phyloP scores from a whole-genome alignment of 92 coral and sea anemone species.

The Siderastrea radians region DNA sequence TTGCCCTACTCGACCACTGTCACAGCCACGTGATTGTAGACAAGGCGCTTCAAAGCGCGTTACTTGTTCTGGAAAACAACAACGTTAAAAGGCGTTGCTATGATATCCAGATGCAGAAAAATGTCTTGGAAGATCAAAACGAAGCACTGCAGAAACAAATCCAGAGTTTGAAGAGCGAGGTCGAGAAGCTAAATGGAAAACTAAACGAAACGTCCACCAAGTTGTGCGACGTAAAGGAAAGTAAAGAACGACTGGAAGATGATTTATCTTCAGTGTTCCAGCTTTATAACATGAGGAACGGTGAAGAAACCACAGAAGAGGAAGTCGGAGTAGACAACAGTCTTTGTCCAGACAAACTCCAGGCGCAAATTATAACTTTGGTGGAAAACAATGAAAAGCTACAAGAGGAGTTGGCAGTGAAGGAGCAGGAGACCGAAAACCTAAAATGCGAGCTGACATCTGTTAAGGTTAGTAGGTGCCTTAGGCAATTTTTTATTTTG shows the following conservation, averaged over 20 bases:
- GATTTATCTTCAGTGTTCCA: slow-evolving; percentile 88
- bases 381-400: slow-evolving; percentile 79
- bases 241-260: slow-evolving; percentile 77
- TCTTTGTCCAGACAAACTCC: slow-evolving; percentile 34
- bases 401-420: slow-evolving; percentile 57
- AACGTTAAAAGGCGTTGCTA: slow-evolving; percentile 36
- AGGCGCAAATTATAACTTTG: slow-evolving; percentile 68
- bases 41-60: slow-evolving; percentile 91
- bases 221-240: slow-evolving; percentile 73
- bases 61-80: slow-evolving; percentile 82
- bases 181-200: slow-evolving; percentile 69
- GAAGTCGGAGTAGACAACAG: neutral
- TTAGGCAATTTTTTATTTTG: neutral
- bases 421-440: slow-evolving; percentile 63
- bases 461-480: slow-evolving; percentile 71
- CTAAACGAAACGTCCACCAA: slow-evolving; percentile 72
- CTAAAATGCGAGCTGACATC: slow-evolving; percentile 64
- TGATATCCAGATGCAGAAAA: slow-evolving; percentile 65
- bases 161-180: slow-evolving; percentile 60
- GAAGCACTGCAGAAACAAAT: slow-evolving; percentile 65
- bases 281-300: slow-evolving; percentile 74
- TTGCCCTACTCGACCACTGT: slow-evolving; percentile 77
- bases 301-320: slow-evolving; percentile 2
- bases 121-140: slow-evolving; percentile 69
- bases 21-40: slow-evolving; percentile 91